A percentile compares a stretch with the other conserved stretches of the same genome.
Evolutionary conservation across 2,797 vertebrate genomes (phyloP).

Genomic region (Poeciliopsis infans): DNA sequence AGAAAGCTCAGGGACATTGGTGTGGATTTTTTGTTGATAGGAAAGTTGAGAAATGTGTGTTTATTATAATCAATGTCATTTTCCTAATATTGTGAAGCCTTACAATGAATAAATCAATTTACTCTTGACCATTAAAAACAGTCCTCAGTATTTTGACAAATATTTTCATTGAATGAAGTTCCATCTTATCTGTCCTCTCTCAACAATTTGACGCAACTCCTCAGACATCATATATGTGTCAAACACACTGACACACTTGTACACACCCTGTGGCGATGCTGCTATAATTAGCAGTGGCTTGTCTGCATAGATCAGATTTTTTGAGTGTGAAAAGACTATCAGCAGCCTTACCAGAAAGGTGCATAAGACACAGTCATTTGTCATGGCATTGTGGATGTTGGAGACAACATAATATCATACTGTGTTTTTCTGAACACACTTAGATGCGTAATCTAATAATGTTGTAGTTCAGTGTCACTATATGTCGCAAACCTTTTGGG

Average conservation of each 20-base stretch:
- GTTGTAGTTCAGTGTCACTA: slow-evolving; percentile 7
- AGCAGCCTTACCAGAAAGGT: slow-evolving; percentile 3
- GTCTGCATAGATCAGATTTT: slow-evolving; percentile 12
- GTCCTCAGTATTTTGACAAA: neutral
- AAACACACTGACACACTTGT: slow-evolving; percentile 5
- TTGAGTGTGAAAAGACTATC: slow-evolving; percentile 20
- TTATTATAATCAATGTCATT: neutral
- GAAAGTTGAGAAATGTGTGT: neutral
- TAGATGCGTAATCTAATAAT: slow-evolving; percentile 6
- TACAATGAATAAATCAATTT: neutral
- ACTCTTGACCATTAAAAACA: neutral
- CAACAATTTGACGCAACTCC: neutral
- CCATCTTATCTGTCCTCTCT: neutral
- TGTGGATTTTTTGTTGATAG: neutral
- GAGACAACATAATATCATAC: slow-evolving; percentile 34
- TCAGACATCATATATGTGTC: slow-evolving; percentile 12
- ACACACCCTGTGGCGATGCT: slow-evolving; percentile 12
- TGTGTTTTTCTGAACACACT: slow-evolving; percentile 6
- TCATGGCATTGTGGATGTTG: slow-evolving; percentile 25
- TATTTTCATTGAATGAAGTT: neutral
- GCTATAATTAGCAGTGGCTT: slow-evolving; percentile 24
- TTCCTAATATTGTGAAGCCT: neutral
- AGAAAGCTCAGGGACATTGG: neutral
- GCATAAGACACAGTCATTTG: slow-evolving; percentile 28
- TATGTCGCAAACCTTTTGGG: neutral